Evolutionary conservation across 2,888 invertebrate species (phyloP), one percentile per base, ranked within the genome.

Genomic region (Eupithecia dodoneata): DNA sequence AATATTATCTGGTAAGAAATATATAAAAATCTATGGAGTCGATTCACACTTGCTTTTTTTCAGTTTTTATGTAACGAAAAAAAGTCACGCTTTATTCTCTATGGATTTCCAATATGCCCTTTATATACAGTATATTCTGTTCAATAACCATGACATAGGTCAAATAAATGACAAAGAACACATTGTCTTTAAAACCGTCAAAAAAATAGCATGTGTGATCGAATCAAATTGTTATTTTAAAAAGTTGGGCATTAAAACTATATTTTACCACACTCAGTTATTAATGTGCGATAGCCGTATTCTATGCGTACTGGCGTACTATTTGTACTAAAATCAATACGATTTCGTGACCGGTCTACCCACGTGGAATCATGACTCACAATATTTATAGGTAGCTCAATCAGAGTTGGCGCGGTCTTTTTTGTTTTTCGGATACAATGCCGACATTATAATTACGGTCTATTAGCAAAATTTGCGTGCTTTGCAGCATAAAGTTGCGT

Each of bases 281-380:
- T 66, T 66, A 13, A 41, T 5, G 42, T 44, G 65, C 49, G 70
- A 66, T 76, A 72, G 71, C 70, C 80, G 81, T 85, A 83, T 77
- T 82, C 81, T 84, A 84, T 85, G 82, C 82, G 82, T 83, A 87
- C 80, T 85, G 88, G 85, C 85, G 86, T 89, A 87, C 87, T 86
- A 85, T 89, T 86, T 85, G 86, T 89, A 87, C 87, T 86, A 85
- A 87, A 87, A 92, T 91, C 90, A 87, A 91, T 92, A 89, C 85
- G 84, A 88, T 88, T 88, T 88, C 90, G 89, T 92, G 90, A 88
- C 90, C 85, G 85, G 84, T 83, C 86, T 82, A 82, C 89, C 86
- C 82, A 87, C 88, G 81, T 83, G 81, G 76, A 81, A 80, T 45
- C 44, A 87, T 93, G 90, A 92, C 84, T 93, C 92, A 93, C 85